A percentile compares a stretch with the other conserved stretches of the same genome.
Conservation (phyloP, 1,140 invertebrate genomes). For the Micrasema minimum region DNA sequence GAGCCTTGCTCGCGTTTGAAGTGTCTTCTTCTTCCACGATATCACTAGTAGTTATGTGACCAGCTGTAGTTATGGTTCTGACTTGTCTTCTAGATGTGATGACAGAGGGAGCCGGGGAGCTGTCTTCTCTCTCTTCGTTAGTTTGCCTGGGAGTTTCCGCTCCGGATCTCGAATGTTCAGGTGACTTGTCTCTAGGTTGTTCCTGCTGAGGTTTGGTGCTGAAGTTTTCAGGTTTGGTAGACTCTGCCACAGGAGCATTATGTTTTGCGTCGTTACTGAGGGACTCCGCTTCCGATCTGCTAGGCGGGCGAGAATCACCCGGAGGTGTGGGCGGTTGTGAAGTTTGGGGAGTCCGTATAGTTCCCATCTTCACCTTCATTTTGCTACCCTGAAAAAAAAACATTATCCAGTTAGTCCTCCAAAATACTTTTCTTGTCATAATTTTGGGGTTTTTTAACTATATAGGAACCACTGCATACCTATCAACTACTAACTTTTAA, state of each 20-base stretch:
- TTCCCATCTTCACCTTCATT: constrained; percentile 51
- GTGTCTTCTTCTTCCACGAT: constrained; percentile 57
- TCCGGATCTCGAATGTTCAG: neutral
- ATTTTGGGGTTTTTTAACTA: no score
- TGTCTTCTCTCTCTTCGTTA: constrained; percentile 2
- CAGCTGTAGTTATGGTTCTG: constrained; percentile 71
- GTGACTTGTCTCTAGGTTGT: neutral
- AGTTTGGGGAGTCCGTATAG: constrained; percentile 17
- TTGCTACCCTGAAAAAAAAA: constrained; percentile 31
- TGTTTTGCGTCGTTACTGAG: constrained; percentile 11
- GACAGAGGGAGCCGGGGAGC: constrained; percentile 58
- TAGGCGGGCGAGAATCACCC: constrained; percentile 13
- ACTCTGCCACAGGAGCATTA: constrained; percentile 6
- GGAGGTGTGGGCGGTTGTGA: constrained; percentile 22
- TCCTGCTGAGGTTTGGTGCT: neutral
- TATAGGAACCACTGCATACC: no score
- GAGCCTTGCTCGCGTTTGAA: constrained; percentile 34
- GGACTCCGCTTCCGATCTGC: neutral
- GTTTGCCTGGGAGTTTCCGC: constrained; percentile 8
- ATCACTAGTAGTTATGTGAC: constrained; percentile 68
- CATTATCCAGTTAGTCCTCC: neutral
- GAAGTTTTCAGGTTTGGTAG: constrained; percentile 28
- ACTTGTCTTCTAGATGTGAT: constrained; percentile 68
- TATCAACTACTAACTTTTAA: no score
- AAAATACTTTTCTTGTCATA: no score